Percentiles rank a stretch among this genome's conserved stretches.
Conservation (phyloP, 2,797 vertebrate species). For the Cossypha dichroa region DNA sequence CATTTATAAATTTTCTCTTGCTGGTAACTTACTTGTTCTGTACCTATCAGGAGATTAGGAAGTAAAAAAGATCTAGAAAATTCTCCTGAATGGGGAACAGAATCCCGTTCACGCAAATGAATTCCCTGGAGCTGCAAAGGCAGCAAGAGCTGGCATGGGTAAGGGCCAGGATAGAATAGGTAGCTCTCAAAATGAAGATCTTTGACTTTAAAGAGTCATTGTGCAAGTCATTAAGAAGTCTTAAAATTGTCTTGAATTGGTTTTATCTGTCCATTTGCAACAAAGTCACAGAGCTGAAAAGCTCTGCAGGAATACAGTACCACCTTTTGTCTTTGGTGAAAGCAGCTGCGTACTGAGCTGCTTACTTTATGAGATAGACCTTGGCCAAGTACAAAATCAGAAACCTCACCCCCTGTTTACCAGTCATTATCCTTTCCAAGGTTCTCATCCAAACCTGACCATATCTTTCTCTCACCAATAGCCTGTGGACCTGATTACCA, state of each 20-base stretch:
- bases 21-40: neutral
- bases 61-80: neutral
- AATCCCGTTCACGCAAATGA: neutral
- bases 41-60: neutral
- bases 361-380: neutral
- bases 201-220: neutral
- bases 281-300: neutral
- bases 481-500: neutral
- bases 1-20: conserved; percentile 3
- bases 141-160: neutral
- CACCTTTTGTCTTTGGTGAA: neutral
- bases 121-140: neutral
- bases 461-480: neutral
- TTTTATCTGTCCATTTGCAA: neutral
- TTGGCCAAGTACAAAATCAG: neutral
- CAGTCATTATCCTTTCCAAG: neutral
- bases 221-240: neutral
- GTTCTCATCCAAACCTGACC: neutral
- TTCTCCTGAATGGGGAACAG: neutral
- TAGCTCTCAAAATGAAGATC: neutral
- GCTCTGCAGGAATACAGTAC: neutral
- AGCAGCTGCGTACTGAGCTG: rapidly evolving
- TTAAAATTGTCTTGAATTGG: neutral
- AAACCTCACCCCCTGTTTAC: neutral
- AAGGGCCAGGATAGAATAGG: neutral